Conservation (phyloP, 2,888 invertebrate genomes). For the Erpobdella octoculata region DNA sequence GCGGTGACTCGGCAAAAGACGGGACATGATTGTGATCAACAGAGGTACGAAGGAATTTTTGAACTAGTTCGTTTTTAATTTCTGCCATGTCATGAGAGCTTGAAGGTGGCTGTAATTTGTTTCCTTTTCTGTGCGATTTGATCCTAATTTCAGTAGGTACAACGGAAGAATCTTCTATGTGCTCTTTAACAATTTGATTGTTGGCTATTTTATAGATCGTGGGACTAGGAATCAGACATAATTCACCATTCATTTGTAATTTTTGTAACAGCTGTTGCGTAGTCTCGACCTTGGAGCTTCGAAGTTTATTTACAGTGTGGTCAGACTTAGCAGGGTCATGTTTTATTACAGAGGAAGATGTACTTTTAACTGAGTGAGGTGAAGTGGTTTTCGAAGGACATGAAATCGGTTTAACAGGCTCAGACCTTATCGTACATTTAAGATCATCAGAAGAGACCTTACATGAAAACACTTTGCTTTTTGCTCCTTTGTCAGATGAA, state of each 20-base stretch:
- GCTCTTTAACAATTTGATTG: slow-evolving; percentile 47
- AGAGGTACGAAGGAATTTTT: slow-evolving; percentile 50
- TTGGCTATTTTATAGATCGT: slow-evolving; percentile 45
- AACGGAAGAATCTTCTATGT: slow-evolving; percentile 40
- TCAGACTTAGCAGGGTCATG: slow-evolving; percentile 30
- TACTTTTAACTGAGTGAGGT: not conserved
- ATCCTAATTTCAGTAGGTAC: slow-evolving; percentile 46
- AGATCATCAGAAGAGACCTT: slow-evolving; percentile 12
- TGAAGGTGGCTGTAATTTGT: slow-evolving; percentile 38
- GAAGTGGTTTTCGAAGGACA: too few relatives aligned
- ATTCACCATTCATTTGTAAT: slow-evolving; percentile 57
- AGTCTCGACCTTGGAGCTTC: slow-evolving; percentile 61
- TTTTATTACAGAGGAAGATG: not conserved
- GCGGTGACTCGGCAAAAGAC: not conserved
- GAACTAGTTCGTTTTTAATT: slow-evolving; percentile 52
- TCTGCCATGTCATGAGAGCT: slow-evolving; percentile 41
- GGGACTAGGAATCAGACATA: slow-evolving; percentile 40
- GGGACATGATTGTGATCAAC: slow-evolving; percentile 37
- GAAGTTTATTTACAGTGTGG: slow-evolving; percentile 41
- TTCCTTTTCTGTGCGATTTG: slow-evolving; percentile 43
- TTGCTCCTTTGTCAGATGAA: not conserved
- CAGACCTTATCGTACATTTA: slow-evolving; percentile 20
- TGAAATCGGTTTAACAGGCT: not conserved
- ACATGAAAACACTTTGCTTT: slow-evolving; percentile 19
- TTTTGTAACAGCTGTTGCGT: slow-evolving; percentile 74